These are phyloP conservation scores for Falco berigora DNA, from an alignment of 2,797 vertebrate genomes.

Conservation along the genomic window DNA sequence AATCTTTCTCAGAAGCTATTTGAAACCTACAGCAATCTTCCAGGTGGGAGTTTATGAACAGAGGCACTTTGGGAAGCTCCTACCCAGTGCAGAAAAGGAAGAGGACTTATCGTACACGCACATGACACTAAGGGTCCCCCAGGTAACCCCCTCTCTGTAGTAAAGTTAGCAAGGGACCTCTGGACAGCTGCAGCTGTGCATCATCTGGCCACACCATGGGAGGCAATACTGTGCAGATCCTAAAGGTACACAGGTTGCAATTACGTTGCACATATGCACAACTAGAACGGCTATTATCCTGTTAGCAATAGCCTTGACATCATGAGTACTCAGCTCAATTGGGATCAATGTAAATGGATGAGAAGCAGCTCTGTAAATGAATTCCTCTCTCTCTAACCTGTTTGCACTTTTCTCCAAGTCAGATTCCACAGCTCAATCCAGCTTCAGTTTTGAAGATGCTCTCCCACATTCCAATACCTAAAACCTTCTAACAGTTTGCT, in stretches of 20 bases:
- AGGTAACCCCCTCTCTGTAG: fast-evolving
- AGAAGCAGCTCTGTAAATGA: not conserved
- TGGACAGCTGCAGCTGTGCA: not conserved
- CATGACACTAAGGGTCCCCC: not conserved
- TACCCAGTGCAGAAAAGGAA: not conserved
- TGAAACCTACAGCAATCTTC: not conserved
- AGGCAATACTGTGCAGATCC: not conserved
- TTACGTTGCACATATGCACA: too few relatives aligned
- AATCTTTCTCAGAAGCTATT: not conserved
- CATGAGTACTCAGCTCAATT: fast-evolving
- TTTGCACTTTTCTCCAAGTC: not conserved
- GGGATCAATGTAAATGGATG: not conserved
- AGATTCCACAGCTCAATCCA: not conserved
- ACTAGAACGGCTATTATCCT: not conserved
- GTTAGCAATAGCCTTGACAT: fast-evolving
- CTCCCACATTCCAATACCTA: not conserved
- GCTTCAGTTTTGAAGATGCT: not conserved
- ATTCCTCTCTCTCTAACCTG: not conserved
- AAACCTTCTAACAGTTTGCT: not conserved
- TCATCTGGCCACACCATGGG: not conserved
- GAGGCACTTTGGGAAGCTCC: not conserved
- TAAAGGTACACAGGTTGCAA: fast-evolving
- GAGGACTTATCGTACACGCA: fast-evolving
- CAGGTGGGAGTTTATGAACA: not conserved
- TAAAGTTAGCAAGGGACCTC: not conserved